Base-by-base conservation (phyloP, 2,113 vertebrate genomes). In the Hiodon tergisus region DNA sequence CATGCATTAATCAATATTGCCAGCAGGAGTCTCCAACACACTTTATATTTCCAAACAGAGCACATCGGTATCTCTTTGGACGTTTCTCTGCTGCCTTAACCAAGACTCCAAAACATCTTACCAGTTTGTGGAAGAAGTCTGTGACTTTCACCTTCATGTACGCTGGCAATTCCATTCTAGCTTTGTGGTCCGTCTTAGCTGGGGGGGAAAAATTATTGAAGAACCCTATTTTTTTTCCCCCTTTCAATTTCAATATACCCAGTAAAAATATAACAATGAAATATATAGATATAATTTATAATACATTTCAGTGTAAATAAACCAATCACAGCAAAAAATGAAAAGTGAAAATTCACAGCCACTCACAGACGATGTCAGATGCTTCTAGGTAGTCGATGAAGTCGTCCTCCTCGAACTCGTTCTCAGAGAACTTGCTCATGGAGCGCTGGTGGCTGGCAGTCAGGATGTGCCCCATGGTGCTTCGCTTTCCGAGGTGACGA, bases 51-150 rank as follows among this genome's bases (percentile, higher is more conserved):
- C 31, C 31, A 31, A 31, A 31, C 31, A 31, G 14, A 62, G 77
- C 73, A 74, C 69, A 8, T 62, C 52, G n/a, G 6, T 80, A 77
- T 7, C 77, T 81, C 86, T 72, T 63, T 13, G 1, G 60, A 62
- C 8, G 1, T 62, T n/a, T 57, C 6, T 57, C 55, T 57, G 55
- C 11, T 11, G 6, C 6, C 87, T 78, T 86, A 72, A 78, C 81
- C 85, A 73, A 77, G 60, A 82, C 84, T 84, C 86, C 78, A 81
- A 71, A 48, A 76, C 83, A 84, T 95, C 95, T 3, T 95, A 99
- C 96, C 96, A 99, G 93, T 79, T 90, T 92, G 60, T 95, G 94
- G 89, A 99, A 99, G 82, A 98, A 93, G 89, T 99, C 96, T 17
- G 80, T 91, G 71, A 93, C 94, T 88, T 94, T 94, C 89, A 97